Evolutionary conservation across 1,140 invertebrate genomes (phyloP).

Genomic region (Rhynchophorus ferrugineus): DNA sequence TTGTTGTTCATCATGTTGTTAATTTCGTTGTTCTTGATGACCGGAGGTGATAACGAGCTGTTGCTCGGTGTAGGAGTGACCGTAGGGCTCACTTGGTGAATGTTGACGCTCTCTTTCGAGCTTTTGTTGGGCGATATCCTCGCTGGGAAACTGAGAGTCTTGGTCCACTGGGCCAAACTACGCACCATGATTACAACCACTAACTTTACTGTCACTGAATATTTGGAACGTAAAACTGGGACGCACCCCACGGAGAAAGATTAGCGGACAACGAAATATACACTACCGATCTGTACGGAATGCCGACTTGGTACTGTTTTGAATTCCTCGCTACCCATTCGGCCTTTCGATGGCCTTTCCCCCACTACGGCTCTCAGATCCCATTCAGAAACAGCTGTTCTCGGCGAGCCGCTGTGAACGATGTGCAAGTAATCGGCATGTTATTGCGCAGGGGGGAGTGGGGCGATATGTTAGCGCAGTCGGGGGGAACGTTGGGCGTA

Average conservation of each 20-base stretch:
- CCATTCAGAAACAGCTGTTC: slow-evolving; percentile 36
- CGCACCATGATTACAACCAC: slow-evolving; percentile 65
- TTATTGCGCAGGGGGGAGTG: neutral
- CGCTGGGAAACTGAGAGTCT: slow-evolving; percentile 77
- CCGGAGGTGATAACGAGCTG: slow-evolving; percentile 26
- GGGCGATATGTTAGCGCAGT: no score
- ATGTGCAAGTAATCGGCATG: slow-evolving; percentile 15
- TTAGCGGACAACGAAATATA: no score
- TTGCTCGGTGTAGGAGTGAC: slow-evolving; percentile 37
- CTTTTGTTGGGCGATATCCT: slow-evolving; percentile 69
- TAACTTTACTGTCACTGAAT: no score
- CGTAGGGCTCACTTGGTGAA: slow-evolving; percentile 32
- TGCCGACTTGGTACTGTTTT: slow-evolving; percentile 23
- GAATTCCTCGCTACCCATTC: slow-evolving; percentile 20
- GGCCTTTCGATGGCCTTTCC: slow-evolving; percentile 37
- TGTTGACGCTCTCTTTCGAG: slow-evolving; percentile 56
- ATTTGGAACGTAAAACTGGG: no score
- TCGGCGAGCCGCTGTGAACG: neutral
- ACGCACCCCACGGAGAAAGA: no score
- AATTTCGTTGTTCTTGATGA: slow-evolving; percentile 34
- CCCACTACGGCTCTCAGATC: slow-evolving; percentile 23
- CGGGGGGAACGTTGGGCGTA: no score
- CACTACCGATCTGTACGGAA: slow-evolving; percentile 6
- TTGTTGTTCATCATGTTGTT: slow-evolving; percentile 35
- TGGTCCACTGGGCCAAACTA: slow-evolving; percentile 77